Evolutionary conservation across 2,113 vertebrate genomes (phyloP).

Genomic region (Proterorhinus semilunaris): DNA sequence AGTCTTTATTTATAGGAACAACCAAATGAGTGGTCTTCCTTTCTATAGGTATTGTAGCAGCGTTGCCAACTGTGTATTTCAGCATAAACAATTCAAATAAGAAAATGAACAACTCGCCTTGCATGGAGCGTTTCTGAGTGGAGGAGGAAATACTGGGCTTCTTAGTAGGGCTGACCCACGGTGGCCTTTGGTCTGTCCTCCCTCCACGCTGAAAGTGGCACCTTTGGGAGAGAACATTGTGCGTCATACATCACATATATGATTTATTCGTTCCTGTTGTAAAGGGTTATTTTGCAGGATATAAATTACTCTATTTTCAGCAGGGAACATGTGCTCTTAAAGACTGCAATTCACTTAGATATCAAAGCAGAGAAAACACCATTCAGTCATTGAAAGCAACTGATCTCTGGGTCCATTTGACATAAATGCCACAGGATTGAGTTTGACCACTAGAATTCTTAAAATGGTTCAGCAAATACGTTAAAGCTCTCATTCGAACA

Average conservation of each 20-base stretch:
- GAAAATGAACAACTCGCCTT: conserved; percentile 77
- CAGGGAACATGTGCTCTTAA: too few relatives aligned
- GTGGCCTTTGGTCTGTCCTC: conserved; percentile 76
- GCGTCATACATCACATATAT: neutral
- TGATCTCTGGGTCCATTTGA: neutral
- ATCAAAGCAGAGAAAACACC: neutral
- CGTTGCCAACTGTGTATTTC: neutral
- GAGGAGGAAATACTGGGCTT: conserved; percentile 85
- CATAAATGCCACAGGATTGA: conserved; percentile 7
- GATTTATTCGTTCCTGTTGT: neutral
- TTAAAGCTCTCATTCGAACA: conserved; percentile 15
- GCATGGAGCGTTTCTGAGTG: conserved; percentile 90
- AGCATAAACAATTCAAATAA: neutral
- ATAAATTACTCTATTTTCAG: too few relatives aligned
- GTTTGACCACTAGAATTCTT: conserved; percentile 16
- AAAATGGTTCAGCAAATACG: conserved; percentile 26
- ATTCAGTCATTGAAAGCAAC: neutral
- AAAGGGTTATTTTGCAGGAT: too few relatives aligned
- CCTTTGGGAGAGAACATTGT: conserved; percentile 70
- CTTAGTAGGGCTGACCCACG: conserved; percentile 76
- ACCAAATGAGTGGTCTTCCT: too few relatives aligned
- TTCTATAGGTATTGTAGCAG: too few relatives aligned
- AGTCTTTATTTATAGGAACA: too few relatives aligned
- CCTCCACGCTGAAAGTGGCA: conserved; percentile 80
- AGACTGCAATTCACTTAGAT: neutral